A percentile compares a stretch with the other conserved stretches of the same genome.
These are phyloP conservation scores for Fukomys damarensis DNA, from an alignment of 2,113 vertebrate species.

Conservation along the genomic window DNA sequence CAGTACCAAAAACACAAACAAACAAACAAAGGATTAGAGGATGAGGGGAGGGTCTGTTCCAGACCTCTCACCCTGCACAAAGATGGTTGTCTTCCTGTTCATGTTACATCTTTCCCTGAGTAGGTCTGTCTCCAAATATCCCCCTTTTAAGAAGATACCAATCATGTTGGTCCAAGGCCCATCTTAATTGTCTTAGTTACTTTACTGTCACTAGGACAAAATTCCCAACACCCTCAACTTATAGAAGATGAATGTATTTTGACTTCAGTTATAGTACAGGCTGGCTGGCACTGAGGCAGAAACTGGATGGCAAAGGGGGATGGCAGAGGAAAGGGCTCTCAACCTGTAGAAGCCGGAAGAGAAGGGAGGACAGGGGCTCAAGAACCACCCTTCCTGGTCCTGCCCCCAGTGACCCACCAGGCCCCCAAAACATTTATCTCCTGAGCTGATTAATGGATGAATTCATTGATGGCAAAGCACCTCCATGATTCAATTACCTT, in stretches of 20 bases:
- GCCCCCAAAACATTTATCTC: not conserved
- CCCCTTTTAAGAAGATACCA: not conserved
- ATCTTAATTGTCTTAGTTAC: not conserved
- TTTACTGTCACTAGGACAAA: not conserved
- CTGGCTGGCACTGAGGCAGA: not conserved
- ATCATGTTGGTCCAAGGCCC: not conserved
- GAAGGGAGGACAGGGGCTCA: not conserved
- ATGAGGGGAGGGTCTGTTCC: not conserved
- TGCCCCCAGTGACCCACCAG: not conserved
- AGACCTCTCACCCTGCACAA: not conserved
- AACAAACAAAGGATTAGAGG: not conserved
- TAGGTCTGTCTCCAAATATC: not conserved
- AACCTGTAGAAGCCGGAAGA: not conserved
- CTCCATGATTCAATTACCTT: not conserved
- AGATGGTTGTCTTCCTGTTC: not conserved
- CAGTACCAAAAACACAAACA: too few relatives aligned
- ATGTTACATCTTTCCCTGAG: not conserved
- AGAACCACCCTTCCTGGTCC: not conserved
- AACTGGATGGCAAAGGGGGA: not conserved
- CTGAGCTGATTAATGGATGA: not conserved
- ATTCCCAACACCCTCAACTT: not conserved
- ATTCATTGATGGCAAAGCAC: not conserved
- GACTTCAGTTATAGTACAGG: not conserved
- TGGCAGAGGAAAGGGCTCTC: not conserved
- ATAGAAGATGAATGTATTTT: not conserved